Evolutionary conservation across 2,797 vertebrate genomes (phyloP).

Genomic region (Spatula versicolor): DNA sequence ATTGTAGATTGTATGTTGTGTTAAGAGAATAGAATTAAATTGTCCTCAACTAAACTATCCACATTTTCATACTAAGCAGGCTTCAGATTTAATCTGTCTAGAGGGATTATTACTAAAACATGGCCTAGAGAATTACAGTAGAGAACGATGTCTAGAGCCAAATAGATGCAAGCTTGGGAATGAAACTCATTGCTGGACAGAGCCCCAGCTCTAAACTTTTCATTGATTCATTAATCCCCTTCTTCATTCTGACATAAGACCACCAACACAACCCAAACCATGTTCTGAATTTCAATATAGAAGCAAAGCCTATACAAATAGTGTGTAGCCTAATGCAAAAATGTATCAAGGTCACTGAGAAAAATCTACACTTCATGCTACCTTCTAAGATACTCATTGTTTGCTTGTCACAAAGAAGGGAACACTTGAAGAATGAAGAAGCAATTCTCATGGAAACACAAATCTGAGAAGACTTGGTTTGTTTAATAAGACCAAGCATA

Average conservation of each 20-base stretch:
- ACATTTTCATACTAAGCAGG: background rate
- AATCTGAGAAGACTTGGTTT: background rate
- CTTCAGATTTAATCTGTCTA: background rate
- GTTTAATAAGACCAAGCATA: background rate
- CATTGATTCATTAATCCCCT: background rate
- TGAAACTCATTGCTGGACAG: background rate
- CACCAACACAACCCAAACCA: background rate
- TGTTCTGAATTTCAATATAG: background rate
- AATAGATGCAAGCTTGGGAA: background rate
- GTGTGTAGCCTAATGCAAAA: background rate
- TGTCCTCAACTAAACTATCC: background rate
- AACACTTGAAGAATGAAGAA: background rate
- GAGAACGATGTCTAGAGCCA: background rate
- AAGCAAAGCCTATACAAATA: background rate
- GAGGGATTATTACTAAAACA: background rate
- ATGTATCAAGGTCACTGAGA: background rate
- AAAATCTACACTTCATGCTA: background rate
- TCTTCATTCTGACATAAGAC: background rate
- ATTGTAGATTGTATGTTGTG: too few relatives aligned
- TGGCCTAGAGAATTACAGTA: background rate
- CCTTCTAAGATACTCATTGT: background rate
- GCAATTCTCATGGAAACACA: background rate
- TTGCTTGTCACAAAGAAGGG: background rate
- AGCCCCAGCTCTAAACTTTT: background rate
- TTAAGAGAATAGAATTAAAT: background rate